Percentiles rank a stretch among this genome's conserved stretches.
Conservation (phyloP, 2,113 vertebrate species). For the Glaucomys volans region DNA sequence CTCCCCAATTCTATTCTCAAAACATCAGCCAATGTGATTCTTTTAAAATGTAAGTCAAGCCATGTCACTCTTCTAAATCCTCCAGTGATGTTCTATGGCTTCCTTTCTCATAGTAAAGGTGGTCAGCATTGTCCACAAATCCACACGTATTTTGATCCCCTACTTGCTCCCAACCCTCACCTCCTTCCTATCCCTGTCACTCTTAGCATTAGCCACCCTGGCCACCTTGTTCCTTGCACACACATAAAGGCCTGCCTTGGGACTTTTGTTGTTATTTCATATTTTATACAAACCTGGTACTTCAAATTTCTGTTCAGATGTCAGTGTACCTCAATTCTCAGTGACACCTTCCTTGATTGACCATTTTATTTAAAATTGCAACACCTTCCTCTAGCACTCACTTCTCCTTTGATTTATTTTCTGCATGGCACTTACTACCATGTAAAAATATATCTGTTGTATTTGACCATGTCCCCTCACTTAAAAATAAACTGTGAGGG, state of each 20-base stretch:
- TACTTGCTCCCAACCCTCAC: background rate
- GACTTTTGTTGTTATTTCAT: background rate
- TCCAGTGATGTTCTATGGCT: background rate
- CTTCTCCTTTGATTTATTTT: background rate
- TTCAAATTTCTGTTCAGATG: background rate
- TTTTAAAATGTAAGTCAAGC: background rate
- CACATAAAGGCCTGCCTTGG: background rate
- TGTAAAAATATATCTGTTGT: background rate
- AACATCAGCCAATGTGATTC: background rate
- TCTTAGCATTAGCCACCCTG: background rate
- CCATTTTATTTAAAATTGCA: background rate
- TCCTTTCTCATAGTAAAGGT: background rate
- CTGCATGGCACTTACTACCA: background rate
- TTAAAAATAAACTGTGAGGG: background rate
- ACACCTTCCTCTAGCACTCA: background rate
- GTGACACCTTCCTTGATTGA: background rate
- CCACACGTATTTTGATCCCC: background rate
- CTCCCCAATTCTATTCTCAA: background rate
- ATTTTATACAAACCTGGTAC: background rate
- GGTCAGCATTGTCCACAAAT: background rate
- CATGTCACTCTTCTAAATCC: background rate
- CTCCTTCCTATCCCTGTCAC: rapidly evolving
- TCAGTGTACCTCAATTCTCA: background rate
- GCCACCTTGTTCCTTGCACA: background rate
- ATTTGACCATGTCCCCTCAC: background rate